Base-by-base conservation (phyloP, 2,797 vertebrate genomes). In the Xyrichtys novacula region DNA sequence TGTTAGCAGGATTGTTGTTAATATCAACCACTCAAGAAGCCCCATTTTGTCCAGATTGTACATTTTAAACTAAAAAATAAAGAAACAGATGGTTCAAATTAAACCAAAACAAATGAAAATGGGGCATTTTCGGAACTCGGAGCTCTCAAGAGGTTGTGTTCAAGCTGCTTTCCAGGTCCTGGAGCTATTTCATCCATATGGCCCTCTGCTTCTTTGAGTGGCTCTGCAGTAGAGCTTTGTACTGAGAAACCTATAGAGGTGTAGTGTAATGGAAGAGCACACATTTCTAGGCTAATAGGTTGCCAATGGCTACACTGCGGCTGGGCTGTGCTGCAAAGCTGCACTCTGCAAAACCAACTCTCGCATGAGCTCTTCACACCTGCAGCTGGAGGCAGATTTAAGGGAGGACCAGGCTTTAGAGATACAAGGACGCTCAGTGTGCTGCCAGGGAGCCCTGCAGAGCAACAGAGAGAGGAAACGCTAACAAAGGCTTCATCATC, bases 201-300 rank as follows among this genome's bases (percentile, higher is more conserved):
- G 44, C 11, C 19, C 10, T 10, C 8, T 12, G 34, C 42, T 52
- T 53, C 48, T 38, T 42, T 49, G 23, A 46, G 4, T 36, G 40
- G 36, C 46, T 54, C 8, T 31, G 52, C 55, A 66, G 44, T 26
- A 28, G 23, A 50, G n/a, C 67, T 65, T 74, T 75, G 48, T 50
- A 15, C 46, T 26, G 53, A 34, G 49, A 58, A 31, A n/a, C 38
- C 44, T 69, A 65, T 12, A 36, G 58, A 64, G 52, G 29, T 50
- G 48, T 3, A 50, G 31, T 43, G 56, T 67, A 66, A 77, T 47
- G 39, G 68, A 76, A 48, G 55, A 66, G 20, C 47, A 38, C 40
- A 26, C 58, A 42, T 76, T 79, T 87, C 73, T 80, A 23, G 67
- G 76, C 49, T 76, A 85, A 88, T 72, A 80, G 74, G 82, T 65